Percentiles rank a stretch among this genome's conserved stretches.
phyloP scores from a whole-genome alignment of 1,140 invertebrate species.

The Leguminivora glycinivorella region DNA sequence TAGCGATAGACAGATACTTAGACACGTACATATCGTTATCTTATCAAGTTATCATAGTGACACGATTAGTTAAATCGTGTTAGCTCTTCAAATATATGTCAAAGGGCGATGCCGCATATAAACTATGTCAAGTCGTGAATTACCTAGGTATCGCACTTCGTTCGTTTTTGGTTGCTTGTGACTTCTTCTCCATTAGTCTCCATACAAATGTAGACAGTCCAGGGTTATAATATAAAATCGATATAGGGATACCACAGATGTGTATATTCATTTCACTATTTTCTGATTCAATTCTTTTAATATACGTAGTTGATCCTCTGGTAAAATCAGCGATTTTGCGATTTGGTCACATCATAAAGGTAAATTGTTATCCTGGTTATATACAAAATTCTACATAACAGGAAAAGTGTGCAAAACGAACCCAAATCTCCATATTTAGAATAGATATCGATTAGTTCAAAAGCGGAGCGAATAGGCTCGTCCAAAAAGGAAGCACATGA shows the following conservation, averaged over 20 bases:
- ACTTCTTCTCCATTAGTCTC: too few species aligned
- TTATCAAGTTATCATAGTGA: not conserved
- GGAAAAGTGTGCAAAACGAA: not conserved
- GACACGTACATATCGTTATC: not conserved
- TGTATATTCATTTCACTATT: too few species aligned
- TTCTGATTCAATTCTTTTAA: too few species aligned
- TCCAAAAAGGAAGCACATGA: conserved; percentile 1
- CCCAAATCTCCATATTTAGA: not conserved
- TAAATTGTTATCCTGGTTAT: not conserved
- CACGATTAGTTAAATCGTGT: not conserved
- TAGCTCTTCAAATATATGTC: not conserved
- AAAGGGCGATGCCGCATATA: not conserved
- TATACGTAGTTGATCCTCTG: too few species aligned
- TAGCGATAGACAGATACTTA: not conserved
- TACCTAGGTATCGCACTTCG: too few species aligned
- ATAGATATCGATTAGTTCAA: not conserved
- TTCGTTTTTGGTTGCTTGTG: too few species aligned
- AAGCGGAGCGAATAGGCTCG: not conserved
- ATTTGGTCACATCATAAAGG: not conserved
- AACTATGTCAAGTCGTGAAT: not conserved
- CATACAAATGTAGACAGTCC: too few species aligned
- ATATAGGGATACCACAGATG: too few species aligned
- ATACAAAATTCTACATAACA: not conserved
- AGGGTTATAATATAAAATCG: too few species aligned
- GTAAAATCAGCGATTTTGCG: not conserved